Evolutionary conservation across 2,888 invertebrate genomes (phyloP).

Genomic region (Entomobrya proxima): DNA sequence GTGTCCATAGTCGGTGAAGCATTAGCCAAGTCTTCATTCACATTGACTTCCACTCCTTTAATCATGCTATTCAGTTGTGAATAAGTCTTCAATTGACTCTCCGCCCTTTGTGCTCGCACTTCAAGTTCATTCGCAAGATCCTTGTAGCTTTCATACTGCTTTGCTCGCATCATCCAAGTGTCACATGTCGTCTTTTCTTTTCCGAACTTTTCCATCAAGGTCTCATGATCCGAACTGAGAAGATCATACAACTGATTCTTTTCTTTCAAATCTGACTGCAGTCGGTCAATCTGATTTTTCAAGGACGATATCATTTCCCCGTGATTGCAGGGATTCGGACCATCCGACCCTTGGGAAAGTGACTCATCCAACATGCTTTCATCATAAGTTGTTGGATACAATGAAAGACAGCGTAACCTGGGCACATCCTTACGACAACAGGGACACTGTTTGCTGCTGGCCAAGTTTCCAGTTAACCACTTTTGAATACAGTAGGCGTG

Average conservation of each 20-base stretch:
- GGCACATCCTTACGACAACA: slow-evolving; percentile 70
- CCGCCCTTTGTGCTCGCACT: background rate
- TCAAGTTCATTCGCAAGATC: slow-evolving; percentile 45
- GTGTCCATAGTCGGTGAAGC: slow-evolving; percentile 50
- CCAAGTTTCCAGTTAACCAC: slow-evolving; percentile 64
- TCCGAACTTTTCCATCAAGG: background rate
- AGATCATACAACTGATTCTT: slow-evolving; percentile 9
- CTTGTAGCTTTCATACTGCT: slow-evolving; percentile 67
- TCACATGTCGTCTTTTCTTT: slow-evolving; percentile 54
- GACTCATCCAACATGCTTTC: slow-evolving; percentile 64
- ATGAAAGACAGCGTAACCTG: slow-evolving; percentile 36
- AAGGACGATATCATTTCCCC: slow-evolving; percentile 13
- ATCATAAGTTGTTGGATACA: slow-evolving; percentile 63
- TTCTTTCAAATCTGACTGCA: background rate
- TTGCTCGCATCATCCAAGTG: slow-evolving; percentile 63
- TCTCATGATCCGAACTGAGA: slow-evolving; percentile 42
- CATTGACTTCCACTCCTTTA: slow-evolving; percentile 43
- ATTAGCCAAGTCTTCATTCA: slow-evolving; percentile 36
- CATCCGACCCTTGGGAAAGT: slow-evolving; percentile 7
- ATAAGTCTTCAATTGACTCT: slow-evolving; percentile 51
- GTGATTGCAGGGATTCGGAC: slow-evolving; percentile 33
- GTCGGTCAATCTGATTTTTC: slow-evolving; percentile 13
- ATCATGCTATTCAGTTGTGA: slow-evolving; percentile 46
- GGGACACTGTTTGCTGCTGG: slow-evolving; percentile 65
- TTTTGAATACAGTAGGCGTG: slow-evolving; percentile 71